Evolutionary conservation across 2,797 vertebrate genomes (phyloP).

Genomic region (Astyanax mexicanus): DNA sequence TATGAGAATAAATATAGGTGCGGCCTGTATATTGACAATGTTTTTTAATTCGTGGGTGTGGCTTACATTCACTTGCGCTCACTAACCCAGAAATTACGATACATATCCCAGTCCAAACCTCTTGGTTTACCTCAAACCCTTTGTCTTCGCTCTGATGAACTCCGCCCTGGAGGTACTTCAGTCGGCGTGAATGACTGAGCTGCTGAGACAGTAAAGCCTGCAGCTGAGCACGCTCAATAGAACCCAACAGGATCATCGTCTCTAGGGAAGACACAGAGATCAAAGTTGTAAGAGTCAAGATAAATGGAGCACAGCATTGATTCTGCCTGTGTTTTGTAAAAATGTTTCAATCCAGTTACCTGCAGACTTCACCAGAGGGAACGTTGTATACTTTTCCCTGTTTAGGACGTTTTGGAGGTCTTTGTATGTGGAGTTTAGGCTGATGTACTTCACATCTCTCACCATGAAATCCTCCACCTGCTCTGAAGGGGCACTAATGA

Average conservation of each 20-base stretch:
- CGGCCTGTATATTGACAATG: too few relatives aligned
- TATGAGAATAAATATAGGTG: too few relatives aligned
- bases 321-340: not conserved
- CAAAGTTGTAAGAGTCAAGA: not conserved
- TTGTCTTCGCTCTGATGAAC: not conserved
- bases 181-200: slow-evolving; percentile 43
- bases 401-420: slow-evolving; percentile 88
- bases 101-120: not conserved
- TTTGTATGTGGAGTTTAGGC: slow-evolving; percentile 90
- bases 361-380: slow-evolving; percentile 90
- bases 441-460: slow-evolving; percentile 86
- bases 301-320: too few relatives aligned
- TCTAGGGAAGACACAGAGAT: slow-evolving; percentile 72
- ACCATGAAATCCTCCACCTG: slow-evolving; percentile 97
- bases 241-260: slow-evolving; percentile 96
- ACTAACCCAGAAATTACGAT: not conserved
- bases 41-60: too few relatives aligned
- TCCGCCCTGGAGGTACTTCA: slow-evolving; percentile 77
- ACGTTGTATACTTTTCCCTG: slow-evolving; percentile 83
- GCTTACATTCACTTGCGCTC: too few relatives aligned
- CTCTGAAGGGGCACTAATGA: slow-evolving; percentile 87
- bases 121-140: not conserved
- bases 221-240: slow-evolving; percentile 90
- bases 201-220: slow-evolving; percentile 80
- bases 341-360: slow-evolving; percentile 75